Conservation (phyloP, 1,140 invertebrate species). For the Ceratina calcarata region DNA sequence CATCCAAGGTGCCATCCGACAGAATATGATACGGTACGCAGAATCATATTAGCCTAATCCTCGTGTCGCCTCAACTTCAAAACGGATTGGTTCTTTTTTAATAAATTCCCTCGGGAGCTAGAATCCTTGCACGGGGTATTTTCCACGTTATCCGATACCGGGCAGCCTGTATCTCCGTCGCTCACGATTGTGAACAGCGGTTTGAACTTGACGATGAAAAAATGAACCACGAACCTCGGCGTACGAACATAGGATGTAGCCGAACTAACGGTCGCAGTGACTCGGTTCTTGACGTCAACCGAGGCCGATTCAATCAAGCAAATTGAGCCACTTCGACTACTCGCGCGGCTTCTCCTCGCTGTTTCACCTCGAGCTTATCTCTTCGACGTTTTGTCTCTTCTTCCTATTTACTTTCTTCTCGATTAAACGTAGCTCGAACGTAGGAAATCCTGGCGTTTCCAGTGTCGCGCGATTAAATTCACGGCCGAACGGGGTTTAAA, state of each 20-base stretch:
- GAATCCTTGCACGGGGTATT: too few relatives aligned
- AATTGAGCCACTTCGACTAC: conserved; percentile 60
- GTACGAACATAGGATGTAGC: conserved; percentile 1
- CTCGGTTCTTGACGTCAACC: conserved; percentile 22
- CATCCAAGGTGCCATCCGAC: conserved; percentile 34
- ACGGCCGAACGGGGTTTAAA: not conserved
- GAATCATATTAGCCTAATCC: conserved; percentile 46
- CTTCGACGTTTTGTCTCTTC: not conserved
- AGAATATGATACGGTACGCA: conserved; percentile 45
- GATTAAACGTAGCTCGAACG: not conserved
- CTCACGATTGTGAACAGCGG: not conserved
- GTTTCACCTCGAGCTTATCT: not conserved
- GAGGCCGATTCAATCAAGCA: conserved; percentile 62
- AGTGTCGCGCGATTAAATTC: not conserved
- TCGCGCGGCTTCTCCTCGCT: conserved; percentile 2
- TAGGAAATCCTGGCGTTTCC: not conserved
- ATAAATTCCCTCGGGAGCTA: not conserved
- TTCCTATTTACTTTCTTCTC: not conserved
- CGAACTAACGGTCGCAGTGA: not conserved
- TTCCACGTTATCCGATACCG: too few relatives aligned
- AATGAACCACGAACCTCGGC: not conserved
- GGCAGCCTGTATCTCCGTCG: too few relatives aligned
- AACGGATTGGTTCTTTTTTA: not conserved
- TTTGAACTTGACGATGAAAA: conserved; percentile 5
- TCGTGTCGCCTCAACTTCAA: not conserved